Evolutionary conservation across 1,140 invertebrate genomes (phyloP).

Genomic region (Psilanteris sp.): DNA sequence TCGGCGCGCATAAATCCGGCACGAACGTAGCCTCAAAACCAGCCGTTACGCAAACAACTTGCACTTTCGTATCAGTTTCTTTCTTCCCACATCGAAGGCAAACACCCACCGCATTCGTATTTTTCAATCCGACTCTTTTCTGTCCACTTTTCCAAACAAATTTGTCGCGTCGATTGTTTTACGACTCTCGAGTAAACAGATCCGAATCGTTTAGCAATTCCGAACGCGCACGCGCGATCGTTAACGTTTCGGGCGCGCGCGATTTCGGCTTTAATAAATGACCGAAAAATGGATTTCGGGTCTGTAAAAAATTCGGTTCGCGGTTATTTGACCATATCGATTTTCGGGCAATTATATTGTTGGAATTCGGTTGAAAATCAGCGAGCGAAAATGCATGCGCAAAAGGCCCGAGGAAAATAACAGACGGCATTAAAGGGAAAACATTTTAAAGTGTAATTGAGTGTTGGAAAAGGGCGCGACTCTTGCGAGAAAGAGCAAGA

Average conservation of each 20-base stretch:
- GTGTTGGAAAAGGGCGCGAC: constrained; percentile 39
- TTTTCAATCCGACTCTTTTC: constrained; percentile 62
- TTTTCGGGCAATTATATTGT: too few species aligned
- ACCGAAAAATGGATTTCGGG: too few species aligned
- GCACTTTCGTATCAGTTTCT: constrained; percentile 69
- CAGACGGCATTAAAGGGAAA: constrained; percentile 11
- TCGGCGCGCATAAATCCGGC: constrained; percentile 23
- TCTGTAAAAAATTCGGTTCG: too few species aligned
- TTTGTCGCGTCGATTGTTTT: constrained; percentile 34
- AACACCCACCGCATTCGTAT: constrained; percentile 62
- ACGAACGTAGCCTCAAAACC: constrained; percentile 57
- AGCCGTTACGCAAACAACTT: constrained; percentile 70
- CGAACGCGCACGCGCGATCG: too few species aligned
- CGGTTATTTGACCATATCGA: too few species aligned
- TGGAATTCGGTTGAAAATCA: too few species aligned
- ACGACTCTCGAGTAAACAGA: constrained; percentile 7
- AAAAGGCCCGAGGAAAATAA: constrained; percentile 1
- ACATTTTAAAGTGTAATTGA: constrained; percentile 7
- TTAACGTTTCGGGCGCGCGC: too few species aligned
- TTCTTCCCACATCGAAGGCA: constrained; percentile 64
- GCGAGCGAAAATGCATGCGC: not conserved
- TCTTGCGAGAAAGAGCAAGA: constrained; percentile 4
- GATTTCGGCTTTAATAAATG: too few species aligned
- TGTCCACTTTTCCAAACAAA: constrained; percentile 46
- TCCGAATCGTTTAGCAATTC: too few species aligned